Percentiles rank a stretch among this genome's conserved stretches.
These are phyloP conservation scores for Callosobruchus maculatus DNA, from an alignment of 2,888 invertebrate genomes.

Conservation along the genomic window DNA sequence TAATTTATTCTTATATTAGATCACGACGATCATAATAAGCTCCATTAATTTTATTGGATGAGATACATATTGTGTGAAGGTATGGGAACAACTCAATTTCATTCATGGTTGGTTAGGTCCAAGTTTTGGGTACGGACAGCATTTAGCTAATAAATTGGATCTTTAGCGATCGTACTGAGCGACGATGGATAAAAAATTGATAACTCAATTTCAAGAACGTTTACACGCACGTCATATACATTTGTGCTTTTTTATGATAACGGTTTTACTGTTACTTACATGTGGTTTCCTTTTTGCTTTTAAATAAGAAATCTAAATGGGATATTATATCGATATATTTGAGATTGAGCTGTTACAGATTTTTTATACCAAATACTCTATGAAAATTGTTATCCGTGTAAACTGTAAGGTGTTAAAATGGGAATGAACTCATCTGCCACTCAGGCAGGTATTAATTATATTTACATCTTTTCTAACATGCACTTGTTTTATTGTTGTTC, in stretches of 20 bases:
- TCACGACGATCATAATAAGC: conserved; percentile 25
- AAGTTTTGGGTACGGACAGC: conserved; percentile 1
- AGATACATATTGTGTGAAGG: conserved; percentile 14
- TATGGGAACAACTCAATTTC: conserved; percentile 25
- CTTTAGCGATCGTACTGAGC: conserved; percentile 18
- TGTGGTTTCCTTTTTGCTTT: neutral
- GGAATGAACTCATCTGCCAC: too few relatives aligned
- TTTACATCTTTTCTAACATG: too few relatives aligned
- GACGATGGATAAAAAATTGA: neutral
- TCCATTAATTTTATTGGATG: conserved; percentile 26
- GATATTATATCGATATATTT: neutral
- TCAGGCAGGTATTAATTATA: too few relatives aligned
- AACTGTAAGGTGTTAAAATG: too few relatives aligned
- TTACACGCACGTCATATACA: neutral
- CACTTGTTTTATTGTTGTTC: too few relatives aligned
- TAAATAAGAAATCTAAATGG: neutral
- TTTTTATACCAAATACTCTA: neutral
- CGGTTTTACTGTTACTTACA: neutral
- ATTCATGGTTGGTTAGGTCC: conserved; percentile 21
- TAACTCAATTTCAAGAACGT: neutral
- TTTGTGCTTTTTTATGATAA: neutral
- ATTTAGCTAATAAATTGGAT: conserved; percentile 9
- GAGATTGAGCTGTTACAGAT: neutral
- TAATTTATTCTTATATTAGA: conserved; percentile 26
- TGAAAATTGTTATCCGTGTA: neutral